Evolutionary conservation across 1,140 invertebrate genomes (phyloP).

Genomic region (Notospermus geniculatus): DNA sequence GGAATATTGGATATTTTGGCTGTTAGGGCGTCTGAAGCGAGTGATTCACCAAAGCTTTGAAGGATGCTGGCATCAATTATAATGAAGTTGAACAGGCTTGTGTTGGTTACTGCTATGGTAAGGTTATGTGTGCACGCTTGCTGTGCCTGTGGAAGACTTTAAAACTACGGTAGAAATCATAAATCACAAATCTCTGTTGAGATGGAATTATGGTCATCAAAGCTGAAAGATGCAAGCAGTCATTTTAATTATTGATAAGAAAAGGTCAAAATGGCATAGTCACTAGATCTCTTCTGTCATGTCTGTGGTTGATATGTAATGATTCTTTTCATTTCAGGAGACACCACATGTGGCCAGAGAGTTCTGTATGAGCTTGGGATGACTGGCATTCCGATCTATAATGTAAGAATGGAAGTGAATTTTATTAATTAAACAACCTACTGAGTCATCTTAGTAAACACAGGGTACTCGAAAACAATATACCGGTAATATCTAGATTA

Average conservation of each 20-base stretch:
- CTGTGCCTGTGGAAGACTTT: no score
- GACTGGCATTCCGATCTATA: slow-evolving; percentile 95
- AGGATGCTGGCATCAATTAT: slow-evolving; percentile 82
- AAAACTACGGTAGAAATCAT: no score
- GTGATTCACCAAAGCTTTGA: slow-evolving; percentile 80
- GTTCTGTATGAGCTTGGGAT: slow-evolving; percentile 92
- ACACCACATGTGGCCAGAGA: slow-evolving; percentile 93
- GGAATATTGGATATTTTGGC: no score
- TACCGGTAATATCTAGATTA: no score
- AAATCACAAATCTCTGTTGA: no score
- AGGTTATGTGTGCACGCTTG: no score
- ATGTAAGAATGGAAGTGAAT: slow-evolving; percentile 65
- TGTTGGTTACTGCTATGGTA: slow-evolving; percentile 92
- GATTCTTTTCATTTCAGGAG: slow-evolving; percentile 60
- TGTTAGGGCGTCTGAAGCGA: slow-evolving; percentile 95
- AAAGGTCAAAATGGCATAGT: no score
- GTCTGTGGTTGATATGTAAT: slow-evolving; percentile 4
- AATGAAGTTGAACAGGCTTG: slow-evolving; percentile 80
- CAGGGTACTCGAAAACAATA: background rate
- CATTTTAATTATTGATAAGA: no score
- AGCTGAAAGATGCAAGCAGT: no score
- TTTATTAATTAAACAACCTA: no score
- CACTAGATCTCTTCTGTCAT: no score
- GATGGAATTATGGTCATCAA: no score
- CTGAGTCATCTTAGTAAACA: background rate